Conservation (phyloP, 2,888 invertebrate species). For the Cheilosia variabilis region DNA sequence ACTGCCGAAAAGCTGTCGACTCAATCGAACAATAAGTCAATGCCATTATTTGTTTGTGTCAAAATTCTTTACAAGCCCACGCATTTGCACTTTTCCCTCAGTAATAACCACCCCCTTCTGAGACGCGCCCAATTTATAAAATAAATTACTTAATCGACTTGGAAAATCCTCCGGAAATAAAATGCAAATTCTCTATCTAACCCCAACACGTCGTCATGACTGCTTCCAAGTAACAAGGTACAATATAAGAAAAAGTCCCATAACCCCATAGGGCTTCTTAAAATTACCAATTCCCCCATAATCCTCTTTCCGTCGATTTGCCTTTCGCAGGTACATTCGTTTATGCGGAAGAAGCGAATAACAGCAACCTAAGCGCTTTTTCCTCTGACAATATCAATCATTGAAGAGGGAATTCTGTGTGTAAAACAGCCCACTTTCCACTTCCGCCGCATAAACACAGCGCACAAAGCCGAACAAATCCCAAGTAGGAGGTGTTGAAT, state of each 20-base stretch:
- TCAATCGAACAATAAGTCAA: too few relatives aligned
- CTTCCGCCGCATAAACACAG: conserved; percentile 35
- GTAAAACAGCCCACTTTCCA: conserved; percentile 17
- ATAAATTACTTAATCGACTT: conserved; percentile 26
- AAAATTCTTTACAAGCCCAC: too few relatives aligned
- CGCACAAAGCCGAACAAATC: conserved; percentile 19
- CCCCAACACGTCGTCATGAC: neutral
- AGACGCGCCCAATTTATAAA: neutral
- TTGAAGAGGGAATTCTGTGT: neutral
- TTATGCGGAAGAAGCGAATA: conserved; percentile 9
- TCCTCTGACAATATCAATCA: conserved; percentile 12
- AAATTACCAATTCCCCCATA: conserved; percentile 43
- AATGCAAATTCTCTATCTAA: conserved; percentile 29
- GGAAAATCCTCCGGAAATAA: conserved; percentile 41
- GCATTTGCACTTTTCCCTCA: neutral
- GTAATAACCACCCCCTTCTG: neutral
- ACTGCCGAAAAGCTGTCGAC: too few relatives aligned
- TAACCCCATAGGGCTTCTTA: conserved; percentile 47
- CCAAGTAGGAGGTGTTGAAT: conserved; percentile 31
- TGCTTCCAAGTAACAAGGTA: neutral
- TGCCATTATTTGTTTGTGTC: too few relatives aligned
- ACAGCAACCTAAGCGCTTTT: conserved; percentile 25
- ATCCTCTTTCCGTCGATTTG: conserved; percentile 11
- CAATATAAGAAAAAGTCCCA: conserved; percentile 12
- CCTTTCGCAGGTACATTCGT: conserved; percentile 8